These are phyloP conservation scores for Proisotoma minuta DNA, from an alignment of 2,888 invertebrate genomes.

Conservation along the genomic window DNA sequence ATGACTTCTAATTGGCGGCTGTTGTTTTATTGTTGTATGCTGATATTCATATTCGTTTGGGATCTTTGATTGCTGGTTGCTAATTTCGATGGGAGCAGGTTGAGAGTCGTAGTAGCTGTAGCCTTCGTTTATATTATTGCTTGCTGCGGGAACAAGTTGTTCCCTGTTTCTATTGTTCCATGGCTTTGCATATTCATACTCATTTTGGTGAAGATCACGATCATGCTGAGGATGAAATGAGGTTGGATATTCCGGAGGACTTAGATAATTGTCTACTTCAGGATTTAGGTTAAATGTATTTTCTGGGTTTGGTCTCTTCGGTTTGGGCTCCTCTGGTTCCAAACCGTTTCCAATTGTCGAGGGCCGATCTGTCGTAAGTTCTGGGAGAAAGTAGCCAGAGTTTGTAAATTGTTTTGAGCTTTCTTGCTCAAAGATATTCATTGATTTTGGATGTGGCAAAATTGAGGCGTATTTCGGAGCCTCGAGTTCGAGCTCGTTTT, in stretches of 20 bases:
- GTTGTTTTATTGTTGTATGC: background rate
- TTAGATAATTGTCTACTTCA: conserved; percentile 12
- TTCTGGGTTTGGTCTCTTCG: conserved; percentile 15
- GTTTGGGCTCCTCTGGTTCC: background rate
- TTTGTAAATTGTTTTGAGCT: too few species aligned
- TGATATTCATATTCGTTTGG: background rate
- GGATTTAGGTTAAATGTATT: conserved; percentile 26
- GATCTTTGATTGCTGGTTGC: background rate
- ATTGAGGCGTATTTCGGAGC: too few species aligned
- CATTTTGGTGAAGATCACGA: background rate
- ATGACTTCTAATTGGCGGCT: background rate
- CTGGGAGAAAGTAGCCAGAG: background rate
- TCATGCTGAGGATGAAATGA: background rate
- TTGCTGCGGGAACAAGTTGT: background rate
- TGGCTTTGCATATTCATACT: background rate
- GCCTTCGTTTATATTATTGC: background rate
- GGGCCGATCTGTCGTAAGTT: background rate
- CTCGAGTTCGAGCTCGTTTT: too few species aligned
- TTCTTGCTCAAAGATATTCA: too few species aligned
- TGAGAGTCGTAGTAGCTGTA: background rate
- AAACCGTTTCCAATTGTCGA: background rate
- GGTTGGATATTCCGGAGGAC: conserved; percentile 10
- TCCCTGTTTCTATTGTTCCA: background rate
- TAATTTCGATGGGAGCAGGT: background rate
- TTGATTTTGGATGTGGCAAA: too few species aligned